Evolutionary conservation across 2,113 vertebrate genomes (phyloP).

Genomic region (Phaethon lepturus): DNA sequence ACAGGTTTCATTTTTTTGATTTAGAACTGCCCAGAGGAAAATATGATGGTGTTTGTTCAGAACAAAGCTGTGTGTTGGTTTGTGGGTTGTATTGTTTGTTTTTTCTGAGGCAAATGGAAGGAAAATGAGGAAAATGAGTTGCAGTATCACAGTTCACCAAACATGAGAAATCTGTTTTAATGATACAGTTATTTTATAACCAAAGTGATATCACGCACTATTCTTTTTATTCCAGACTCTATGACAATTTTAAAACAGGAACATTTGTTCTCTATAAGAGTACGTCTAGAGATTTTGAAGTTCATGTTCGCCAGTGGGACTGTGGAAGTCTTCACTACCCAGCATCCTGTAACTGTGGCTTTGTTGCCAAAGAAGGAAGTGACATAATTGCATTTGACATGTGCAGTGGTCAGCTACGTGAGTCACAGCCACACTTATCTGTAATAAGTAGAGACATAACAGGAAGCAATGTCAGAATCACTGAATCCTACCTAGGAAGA

Average conservation of each 20-base stretch:
- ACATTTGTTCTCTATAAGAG: constrained; percentile 91
- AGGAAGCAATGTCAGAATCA: constrained; percentile 81
- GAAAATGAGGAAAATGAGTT: background rate
- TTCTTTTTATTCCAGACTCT: constrained; percentile 75
- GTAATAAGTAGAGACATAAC: constrained; percentile 79
- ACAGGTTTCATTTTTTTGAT: background rate
- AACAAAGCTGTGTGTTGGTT: background rate
- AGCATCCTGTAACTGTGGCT: constrained; percentile 87
- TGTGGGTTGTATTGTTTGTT: background rate
- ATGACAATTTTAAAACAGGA: constrained; percentile 88
- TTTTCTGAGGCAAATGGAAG: background rate
- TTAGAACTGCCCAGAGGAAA: background rate
- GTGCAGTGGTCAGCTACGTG: constrained; percentile 83
- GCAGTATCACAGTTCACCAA: background rate
- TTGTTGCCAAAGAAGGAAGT: constrained; percentile 82
- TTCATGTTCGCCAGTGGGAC: constrained; percentile 91
- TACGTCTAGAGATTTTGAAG: constrained; percentile 81
- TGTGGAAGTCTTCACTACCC: constrained; percentile 84
- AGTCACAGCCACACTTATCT: constrained; percentile 83
- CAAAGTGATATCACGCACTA: background rate
- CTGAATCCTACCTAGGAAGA: constrained; percentile 88
- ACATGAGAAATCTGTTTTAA: background rate
- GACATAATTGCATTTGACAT: constrained; percentile 87
- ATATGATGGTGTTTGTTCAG: background rate
- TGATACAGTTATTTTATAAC: background rate